Conservation (phyloP, 2,888 invertebrate genomes). For the Cremastinae sp. region DNA sequence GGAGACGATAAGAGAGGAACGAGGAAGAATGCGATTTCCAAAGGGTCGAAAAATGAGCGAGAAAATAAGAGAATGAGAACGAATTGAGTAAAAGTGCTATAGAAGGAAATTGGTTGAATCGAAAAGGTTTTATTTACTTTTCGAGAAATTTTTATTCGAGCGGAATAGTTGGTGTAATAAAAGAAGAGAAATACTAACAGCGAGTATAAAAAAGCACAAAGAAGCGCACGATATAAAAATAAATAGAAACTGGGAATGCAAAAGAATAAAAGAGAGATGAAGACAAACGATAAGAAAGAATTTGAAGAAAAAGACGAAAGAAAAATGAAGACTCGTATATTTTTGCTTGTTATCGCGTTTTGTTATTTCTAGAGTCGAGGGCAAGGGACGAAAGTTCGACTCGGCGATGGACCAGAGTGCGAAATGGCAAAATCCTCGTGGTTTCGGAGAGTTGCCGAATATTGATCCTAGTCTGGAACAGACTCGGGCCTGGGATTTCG, state of each 20-base stretch:
- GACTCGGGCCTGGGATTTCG: slow-evolving; percentile 62
- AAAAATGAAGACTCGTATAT: slow-evolving; percentile 38
- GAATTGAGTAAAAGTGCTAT: slow-evolving; percentile 14
- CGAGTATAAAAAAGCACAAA: slow-evolving; percentile 20
- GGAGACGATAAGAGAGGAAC: slow-evolving; percentile 23
- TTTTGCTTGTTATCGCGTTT: no score
- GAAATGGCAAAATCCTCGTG: slow-evolving; percentile 63
- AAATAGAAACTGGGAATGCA: slow-evolving; percentile 1
- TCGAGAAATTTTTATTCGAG: no score
- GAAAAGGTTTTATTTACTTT: slow-evolving; percentile 49
- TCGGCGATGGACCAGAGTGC: slow-evolving; percentile 12
- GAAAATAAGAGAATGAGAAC: slow-evolving; percentile 12
- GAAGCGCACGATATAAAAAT: slow-evolving; percentile 1
- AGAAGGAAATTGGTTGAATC: slow-evolving; percentile 51
- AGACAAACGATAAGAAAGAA: slow-evolving; percentile 2
- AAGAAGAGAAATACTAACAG: not conserved
- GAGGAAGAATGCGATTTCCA: slow-evolving; percentile 1
- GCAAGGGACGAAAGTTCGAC: slow-evolving; percentile 9
- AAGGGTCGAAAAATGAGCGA: not conserved
- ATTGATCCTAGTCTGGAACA: slow-evolving; percentile 71
- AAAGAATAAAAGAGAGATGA: slow-evolving; percentile 23
- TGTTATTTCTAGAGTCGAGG: not conserved
- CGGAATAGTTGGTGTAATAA: slow-evolving; percentile 13
- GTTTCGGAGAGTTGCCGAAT: slow-evolving; percentile 74
- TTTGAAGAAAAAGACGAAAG: slow-evolving; percentile 11